A percentile compares a stretch with the other conserved stretches of the same genome.
Evolutionary conservation across 2,113 vertebrate genomes (phyloP).

Genomic region (Vireo altiloquus): DNA sequence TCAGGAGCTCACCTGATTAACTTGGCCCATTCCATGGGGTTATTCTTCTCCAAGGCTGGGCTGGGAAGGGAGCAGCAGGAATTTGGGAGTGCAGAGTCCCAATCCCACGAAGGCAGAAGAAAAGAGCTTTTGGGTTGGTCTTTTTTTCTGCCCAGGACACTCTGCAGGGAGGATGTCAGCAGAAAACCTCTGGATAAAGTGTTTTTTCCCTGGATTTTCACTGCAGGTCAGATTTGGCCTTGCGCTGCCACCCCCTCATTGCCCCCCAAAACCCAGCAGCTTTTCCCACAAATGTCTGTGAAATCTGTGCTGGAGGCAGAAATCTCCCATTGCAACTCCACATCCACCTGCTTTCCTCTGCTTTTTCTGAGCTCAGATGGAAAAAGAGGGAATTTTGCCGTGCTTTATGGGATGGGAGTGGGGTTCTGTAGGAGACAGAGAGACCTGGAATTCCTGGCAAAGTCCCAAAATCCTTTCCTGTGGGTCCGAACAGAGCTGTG

Average conservation of each 20-base stretch:
- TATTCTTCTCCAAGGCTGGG: not conserved
- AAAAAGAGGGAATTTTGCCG: not conserved
- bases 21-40: constrained; percentile 29
- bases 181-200: not conserved
- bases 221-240: not conserved
- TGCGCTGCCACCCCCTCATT: not conserved
- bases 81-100: not conserved
- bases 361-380: not conserved
- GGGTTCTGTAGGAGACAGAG: not conserved
- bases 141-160: not conserved
- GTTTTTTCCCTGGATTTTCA: not conserved
- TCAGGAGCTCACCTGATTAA: constrained; percentile 59
- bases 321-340: not conserved
- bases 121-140: not conserved
- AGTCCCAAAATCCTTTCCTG: not conserved
- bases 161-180: not conserved
- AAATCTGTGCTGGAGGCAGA: not conserved
- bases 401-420: not conserved
- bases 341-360: not conserved
- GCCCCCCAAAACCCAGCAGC: not conserved
- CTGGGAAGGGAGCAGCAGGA: not conserved
- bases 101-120: not conserved
- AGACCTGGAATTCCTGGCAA: too few species aligned
- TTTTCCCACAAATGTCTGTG: not conserved
- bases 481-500: accelerated